A percentile compares a stretch with the other conserved stretches of the same genome.
Evolutionary conservation across 53 echinoderm and acorn worm species (phyloP).

Genomic region (Hippasteria phrygiana): DNA sequence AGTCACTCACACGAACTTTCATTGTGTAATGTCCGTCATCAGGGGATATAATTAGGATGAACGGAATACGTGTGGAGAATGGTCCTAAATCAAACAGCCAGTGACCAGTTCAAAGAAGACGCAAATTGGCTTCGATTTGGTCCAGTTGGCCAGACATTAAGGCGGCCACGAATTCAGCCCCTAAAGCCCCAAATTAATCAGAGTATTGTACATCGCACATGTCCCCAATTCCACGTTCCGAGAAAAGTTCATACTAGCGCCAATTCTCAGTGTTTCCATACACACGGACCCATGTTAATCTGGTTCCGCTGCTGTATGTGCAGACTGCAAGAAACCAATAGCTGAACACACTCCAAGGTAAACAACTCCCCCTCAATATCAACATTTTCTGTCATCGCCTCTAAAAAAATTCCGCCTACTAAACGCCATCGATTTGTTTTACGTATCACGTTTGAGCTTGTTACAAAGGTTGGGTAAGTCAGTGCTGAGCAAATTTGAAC

Average conservation of each 20-base stretch:
- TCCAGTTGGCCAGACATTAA: not conserved
- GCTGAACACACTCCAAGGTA: not conserved
- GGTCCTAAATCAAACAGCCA: not conserved
- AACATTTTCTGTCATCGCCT: not conserved
- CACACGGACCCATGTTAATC: too few relatives aligned
- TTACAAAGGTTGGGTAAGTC: constrained; percentile 58
- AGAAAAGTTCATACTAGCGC: too few relatives aligned
- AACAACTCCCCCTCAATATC: not conserved
- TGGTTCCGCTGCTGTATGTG: not conserved
- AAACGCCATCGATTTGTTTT: constrained; percentile 20
- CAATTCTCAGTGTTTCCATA: too few relatives aligned
- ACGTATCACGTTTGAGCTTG: constrained; percentile 42
- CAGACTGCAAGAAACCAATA: not conserved
- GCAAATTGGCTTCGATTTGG: not conserved
- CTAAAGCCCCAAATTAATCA: not conserved
- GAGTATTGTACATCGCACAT: too few relatives aligned
- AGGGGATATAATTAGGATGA: not conserved
- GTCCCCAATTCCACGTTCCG: too few relatives aligned
- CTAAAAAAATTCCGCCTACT: not conserved
- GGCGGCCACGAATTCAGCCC: not conserved
- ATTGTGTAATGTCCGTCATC: not conserved
- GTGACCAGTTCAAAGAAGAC: not conserved
- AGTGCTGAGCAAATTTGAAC: constrained; percentile 42
- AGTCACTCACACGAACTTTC: not conserved
- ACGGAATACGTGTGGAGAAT: not conserved